These are phyloP conservation scores for Acleris holmiana DNA, from an alignment of 2,888 invertebrate genomes.

Conservation along the genomic window DNA sequence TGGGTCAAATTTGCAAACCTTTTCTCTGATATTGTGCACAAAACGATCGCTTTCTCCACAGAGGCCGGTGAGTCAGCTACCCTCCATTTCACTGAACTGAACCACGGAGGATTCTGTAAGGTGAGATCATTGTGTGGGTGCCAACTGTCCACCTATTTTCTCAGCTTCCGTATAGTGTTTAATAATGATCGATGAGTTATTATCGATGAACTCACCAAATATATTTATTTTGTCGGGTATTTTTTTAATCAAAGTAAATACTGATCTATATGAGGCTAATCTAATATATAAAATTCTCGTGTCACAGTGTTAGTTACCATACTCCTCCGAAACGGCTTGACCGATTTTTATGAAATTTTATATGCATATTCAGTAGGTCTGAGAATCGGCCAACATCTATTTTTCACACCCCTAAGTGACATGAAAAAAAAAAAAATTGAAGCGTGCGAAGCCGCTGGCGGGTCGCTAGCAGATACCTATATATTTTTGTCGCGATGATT, in stretches of 20 bases:
- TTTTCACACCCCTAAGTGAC: too few relatives aligned
- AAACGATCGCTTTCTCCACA: slow-evolving; percentile 27
- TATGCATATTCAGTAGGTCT: too few relatives aligned
- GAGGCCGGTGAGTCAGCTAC: slow-evolving; percentile 26
- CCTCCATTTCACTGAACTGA: slow-evolving; percentile 13
- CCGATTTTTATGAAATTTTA: too few relatives aligned
- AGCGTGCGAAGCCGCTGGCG: too few relatives aligned
- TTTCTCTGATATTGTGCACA: slow-evolving; percentile 18
- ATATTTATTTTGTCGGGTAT: neutral
- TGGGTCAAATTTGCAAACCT: slow-evolving; percentile 27
- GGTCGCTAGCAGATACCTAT: too few relatives aligned
- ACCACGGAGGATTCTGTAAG: slow-evolving; percentile 15
- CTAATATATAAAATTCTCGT: too few relatives aligned
- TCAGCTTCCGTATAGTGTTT: slow-evolving; percentile 3
- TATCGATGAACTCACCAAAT: slow-evolving; percentile 3
- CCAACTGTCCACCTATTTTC: slow-evolving; percentile 17
- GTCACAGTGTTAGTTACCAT: too few relatives aligned
- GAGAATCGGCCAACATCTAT: too few relatives aligned
- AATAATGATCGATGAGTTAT: neutral
- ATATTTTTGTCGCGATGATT: too few relatives aligned
- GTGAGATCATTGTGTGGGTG: slow-evolving; percentile 20
- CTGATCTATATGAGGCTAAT: too few relatives aligned
- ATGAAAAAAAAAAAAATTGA: too few relatives aligned
- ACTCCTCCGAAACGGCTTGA: too few relatives aligned
- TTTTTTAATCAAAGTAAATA: neutral